These are phyloP conservation scores for Drosophila flavopinicola DNA, from an alignment of 2,888 invertebrate species.

Conservation along the genomic window DNA sequence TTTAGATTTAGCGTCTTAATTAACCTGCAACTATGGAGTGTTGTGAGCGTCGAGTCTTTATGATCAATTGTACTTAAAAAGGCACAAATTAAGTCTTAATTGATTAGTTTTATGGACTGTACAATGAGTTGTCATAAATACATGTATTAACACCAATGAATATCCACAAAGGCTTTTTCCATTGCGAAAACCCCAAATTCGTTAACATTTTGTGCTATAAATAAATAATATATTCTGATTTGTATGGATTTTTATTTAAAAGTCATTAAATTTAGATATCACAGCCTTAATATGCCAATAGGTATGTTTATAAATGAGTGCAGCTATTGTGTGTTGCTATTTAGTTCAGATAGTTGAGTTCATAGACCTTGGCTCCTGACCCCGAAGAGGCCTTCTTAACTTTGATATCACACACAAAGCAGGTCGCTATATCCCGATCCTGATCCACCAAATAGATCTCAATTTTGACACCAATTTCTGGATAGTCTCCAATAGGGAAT, in stretches of 20 bases:
- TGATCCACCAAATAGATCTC: constrained; percentile 81
- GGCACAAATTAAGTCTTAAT: constrained; percentile 32
- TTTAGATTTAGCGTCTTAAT: constrained; percentile 37
- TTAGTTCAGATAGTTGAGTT: constrained; percentile 55
- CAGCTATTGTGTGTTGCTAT: not conserved
- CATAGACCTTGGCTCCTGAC: constrained; percentile 37
- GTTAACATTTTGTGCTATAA: not conserved
- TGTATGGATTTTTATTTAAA: not conserved
- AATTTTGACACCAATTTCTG: constrained; percentile 80
- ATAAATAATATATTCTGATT: not conserved
- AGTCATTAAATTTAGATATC: constrained; percentile 40
- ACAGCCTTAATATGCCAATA: constrained; percentile 48
- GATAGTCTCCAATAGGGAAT: constrained; percentile 81
- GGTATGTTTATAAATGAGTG: constrained; percentile 1
- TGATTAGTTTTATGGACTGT: constrained; percentile 32
- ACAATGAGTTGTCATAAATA: constrained; percentile 16
- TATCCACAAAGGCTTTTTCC: not conserved
- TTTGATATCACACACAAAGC: constrained; percentile 81
- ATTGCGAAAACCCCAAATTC: not conserved
- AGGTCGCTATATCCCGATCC: constrained; percentile 65
- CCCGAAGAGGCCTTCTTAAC: constrained; percentile 69
- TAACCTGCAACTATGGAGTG: constrained; percentile 20
- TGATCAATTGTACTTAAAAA: constrained; percentile 43
- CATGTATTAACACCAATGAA: not conserved
- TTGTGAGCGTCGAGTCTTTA: constrained; percentile 27